Evolutionary conservation across 2,888 invertebrate genomes (phyloP).

Genomic region (Copidosoma aretas): DNA sequence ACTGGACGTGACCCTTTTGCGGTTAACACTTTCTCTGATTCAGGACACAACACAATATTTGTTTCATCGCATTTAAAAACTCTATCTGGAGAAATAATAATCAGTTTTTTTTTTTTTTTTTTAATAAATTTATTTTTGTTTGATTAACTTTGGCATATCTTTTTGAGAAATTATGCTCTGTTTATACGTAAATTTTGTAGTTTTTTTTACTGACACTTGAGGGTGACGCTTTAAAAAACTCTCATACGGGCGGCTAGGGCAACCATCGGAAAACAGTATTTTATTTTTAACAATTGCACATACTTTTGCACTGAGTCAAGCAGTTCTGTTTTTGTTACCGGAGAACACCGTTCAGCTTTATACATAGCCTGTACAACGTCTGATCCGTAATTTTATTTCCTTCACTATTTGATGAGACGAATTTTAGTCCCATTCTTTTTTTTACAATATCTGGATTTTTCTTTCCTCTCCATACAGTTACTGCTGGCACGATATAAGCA

Average conservation of each 20-base stretch:
- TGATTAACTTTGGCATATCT: not conserved
- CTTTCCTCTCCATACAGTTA: not conserved
- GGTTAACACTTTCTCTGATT: not conserved
- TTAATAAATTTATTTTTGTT: not conserved
- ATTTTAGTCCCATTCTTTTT: not conserved
- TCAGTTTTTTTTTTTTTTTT: not conserved
- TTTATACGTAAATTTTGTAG: not conserved
- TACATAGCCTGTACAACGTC: constrained; percentile 10
- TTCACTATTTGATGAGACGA: not conserved
- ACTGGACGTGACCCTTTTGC: not conserved
- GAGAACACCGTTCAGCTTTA: not conserved
- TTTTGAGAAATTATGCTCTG: not conserved
- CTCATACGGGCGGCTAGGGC: constrained; percentile 13
- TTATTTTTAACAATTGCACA: not conserved
- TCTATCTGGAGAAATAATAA: not conserved
- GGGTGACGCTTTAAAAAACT: constrained; percentile 1
- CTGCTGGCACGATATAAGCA: not conserved
- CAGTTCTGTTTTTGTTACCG: constrained; percentile 19
- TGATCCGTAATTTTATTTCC: constrained; percentile 10
- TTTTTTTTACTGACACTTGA: not conserved
- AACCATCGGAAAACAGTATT: constrained; percentile 1
- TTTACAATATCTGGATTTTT: not conserved
- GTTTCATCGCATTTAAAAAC: constrained; percentile 3
- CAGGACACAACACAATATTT: not conserved
- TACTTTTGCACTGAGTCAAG: constrained; percentile 16